Percentiles rank a stretch among this genome's conserved stretches.
phyloP scores from a whole-genome alignment of 2,113 vertebrate genomes.

The Hassar affinis region DNA sequence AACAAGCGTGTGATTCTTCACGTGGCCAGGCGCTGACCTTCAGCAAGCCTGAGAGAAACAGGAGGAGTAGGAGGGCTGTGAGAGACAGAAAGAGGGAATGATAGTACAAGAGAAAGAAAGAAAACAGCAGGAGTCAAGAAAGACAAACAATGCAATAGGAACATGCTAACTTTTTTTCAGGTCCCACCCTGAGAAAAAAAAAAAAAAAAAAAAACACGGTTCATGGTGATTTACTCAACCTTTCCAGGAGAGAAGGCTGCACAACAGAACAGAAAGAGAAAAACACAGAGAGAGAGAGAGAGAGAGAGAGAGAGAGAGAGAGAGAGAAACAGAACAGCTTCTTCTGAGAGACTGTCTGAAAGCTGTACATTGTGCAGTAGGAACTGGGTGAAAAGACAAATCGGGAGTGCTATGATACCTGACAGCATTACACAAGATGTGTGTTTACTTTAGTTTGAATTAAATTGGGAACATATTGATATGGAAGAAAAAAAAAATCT shows the following conservation, averaged over 20 bases:
- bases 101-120: conserved; percentile 12
- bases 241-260: conserved; percentile 25
- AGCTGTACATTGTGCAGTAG: neutral
- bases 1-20: conserved; percentile 56
- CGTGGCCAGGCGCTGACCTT: conserved; percentile 61
- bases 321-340: neutral
- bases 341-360: neutral
- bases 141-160: conserved; percentile 20
- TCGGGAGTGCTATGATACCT: neutral
- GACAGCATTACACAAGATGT: neutral
- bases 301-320: too few species aligned
- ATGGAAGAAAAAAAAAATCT: neutral
- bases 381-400: neutral
- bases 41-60: conserved; percentile 34
- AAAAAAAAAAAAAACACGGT: neutral
- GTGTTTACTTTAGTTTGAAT: neutral
- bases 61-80: neutral
- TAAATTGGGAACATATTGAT: neutral
- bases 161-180: neutral
- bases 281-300: too few species aligned
- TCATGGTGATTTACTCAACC: conserved; percentile 26
- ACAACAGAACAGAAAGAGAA: too few species aligned
- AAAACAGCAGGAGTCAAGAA: conserved; percentile 35
- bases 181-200: neutral
- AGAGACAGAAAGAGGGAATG: conserved; percentile 30